phyloP scores from a whole-genome alignment of 2,888 invertebrate genomes.

The Cephus pygmeus region DNA sequence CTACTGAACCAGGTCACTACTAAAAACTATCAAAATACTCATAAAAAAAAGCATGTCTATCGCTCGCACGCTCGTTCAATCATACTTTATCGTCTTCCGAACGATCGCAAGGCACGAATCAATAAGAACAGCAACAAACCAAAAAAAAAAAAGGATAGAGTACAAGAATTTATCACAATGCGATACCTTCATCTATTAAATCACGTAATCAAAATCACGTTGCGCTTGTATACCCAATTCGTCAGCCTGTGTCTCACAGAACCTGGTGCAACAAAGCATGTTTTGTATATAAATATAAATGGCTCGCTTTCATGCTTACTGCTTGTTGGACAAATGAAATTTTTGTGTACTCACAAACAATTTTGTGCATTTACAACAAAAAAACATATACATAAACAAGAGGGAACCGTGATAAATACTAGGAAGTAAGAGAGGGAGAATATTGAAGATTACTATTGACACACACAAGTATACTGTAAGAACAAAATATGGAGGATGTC shows the following conservation, averaged over 20 bases:
- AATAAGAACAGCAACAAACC: background rate
- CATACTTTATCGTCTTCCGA: background rate
- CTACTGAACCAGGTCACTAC: constrained; percentile 64
- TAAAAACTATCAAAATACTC: background rate
- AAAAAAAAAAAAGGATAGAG: background rate
- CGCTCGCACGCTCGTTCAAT: constrained; percentile 1
- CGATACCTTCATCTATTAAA: background rate
- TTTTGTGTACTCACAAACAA: background rate
- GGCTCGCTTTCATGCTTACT: background rate
- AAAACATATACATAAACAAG: background rate
- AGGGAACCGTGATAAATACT: background rate
- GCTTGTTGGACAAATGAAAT: background rate
- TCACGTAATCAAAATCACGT: background rate
- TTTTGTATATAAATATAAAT: background rate
- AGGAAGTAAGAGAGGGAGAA: background rate
- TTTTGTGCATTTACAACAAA: background rate
- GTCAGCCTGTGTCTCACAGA: background rate
- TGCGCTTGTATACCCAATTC: background rate
- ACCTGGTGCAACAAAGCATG: background rate
- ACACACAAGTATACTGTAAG: background rate
- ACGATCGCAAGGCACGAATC: background rate
- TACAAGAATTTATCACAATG: background rate
- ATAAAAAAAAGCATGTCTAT: background rate
- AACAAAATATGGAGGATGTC: background rate
- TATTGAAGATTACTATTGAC: background rate